Base-by-base conservation (phyloP, 2,113 vertebrate genomes). In the Ptilorrhoa leucosticta region DNA sequence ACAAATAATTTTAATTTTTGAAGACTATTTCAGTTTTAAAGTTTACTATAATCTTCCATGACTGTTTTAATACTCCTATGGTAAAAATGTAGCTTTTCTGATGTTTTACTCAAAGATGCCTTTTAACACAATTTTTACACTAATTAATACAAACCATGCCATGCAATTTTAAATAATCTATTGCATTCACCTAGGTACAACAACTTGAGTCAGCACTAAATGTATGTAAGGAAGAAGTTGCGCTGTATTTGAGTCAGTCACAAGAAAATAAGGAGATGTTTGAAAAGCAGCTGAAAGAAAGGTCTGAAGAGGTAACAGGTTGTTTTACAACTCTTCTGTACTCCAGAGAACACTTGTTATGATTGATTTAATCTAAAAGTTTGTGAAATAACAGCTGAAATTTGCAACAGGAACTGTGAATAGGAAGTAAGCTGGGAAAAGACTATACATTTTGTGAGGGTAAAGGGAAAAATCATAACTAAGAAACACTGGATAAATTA, bases 141-240 rank as follows among this genome's bases (percentile, higher is more conserved):
- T 48, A 30, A 7, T 56, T 91, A 42, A 24, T 54, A 44, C 69
- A 75, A 69, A 33, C 10, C 6, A 68, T 61, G 13, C 10, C 37
- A 35, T 57, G n/a, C 14, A 58, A 33, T 90, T 65, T 81, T 11
- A 60, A 93, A 10, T 81, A 18, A 44, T 72, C 57, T 87, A 33
- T 97, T 93, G 27, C 18, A 9, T 95, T 50, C 70, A 47, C 57
- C 86, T 96, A 99, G 99, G 98, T 99, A 81, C 97, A 44, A 97
- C 98, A 98, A 24, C 97, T 99, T 11, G 98, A 99, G 97, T 97
- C 98, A 22, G 98, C 98, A 30, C 92, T 99, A 81, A 96, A 97
- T 5, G 78, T 94, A 10, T 99, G 98, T 92, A 98, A 98, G 95
- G 98, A 99, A 87, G 98, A 99, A 94, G 96, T 99, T 93, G 97